These are phyloP conservation scores for Lasioglossum albipes DNA, from an alignment of 1,140 invertebrate species.

Conservation along the genomic window DNA sequence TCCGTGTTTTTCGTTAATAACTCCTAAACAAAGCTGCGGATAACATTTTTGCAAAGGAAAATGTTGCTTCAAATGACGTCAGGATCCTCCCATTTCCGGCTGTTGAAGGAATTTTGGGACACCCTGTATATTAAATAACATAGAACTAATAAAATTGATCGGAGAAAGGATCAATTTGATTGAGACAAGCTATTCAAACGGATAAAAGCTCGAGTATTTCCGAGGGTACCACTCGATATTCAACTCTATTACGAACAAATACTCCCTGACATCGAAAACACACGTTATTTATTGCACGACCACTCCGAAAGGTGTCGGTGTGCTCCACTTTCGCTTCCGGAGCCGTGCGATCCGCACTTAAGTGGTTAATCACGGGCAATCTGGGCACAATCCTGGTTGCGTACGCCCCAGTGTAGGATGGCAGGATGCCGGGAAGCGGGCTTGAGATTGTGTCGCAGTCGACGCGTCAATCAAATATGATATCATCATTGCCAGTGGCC, in stretches of 20 bases:
- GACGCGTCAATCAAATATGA: slow-evolving; percentile 67
- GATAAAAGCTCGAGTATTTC: too few species aligned
- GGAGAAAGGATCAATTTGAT: too few species aligned
- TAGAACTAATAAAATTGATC: too few species aligned
- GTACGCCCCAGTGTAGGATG: background rate
- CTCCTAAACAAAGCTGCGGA: too few species aligned
- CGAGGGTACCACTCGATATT: background rate
- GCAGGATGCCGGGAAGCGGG: slow-evolving; percentile 11
- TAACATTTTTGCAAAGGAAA: too few species aligned
- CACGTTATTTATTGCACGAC: background rate
- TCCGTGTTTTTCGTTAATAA: too few species aligned
- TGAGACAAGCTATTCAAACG: too few species aligned
- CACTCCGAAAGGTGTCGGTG: background rate
- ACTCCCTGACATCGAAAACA: background rate
- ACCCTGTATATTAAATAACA: too few species aligned
- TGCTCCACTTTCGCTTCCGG: background rate
- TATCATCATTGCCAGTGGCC: slow-evolving; percentile 62
- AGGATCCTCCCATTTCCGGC: too few species aligned
- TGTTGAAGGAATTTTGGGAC: too few species aligned
- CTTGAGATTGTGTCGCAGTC: slow-evolving; percentile 48
- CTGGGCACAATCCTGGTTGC: too few species aligned
- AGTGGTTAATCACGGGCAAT: background rate
- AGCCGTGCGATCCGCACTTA: background rate
- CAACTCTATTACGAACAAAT: background rate
- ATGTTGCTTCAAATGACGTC: too few species aligned